Evolutionary conservation across 2,888 invertebrate genomes (phyloP).

Genomic region (Octonoba sinensis): DNA sequence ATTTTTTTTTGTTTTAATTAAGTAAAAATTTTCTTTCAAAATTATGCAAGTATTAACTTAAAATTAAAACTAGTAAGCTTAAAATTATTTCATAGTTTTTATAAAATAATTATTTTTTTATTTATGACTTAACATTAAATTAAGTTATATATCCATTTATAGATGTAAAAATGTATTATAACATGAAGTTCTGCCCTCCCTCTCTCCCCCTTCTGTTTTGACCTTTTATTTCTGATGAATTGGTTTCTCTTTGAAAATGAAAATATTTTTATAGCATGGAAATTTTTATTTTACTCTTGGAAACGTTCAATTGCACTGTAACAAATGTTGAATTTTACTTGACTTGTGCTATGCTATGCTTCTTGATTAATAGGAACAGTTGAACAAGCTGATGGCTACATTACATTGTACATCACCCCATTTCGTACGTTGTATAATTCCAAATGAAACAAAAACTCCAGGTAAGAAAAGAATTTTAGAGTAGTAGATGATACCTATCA

Average conservation of each 20-base stretch:
- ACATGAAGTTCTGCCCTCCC: no score
- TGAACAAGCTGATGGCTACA: constrained; percentile 98
- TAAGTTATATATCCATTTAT: no score
- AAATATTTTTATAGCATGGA: no score
- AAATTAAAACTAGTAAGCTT: no score
- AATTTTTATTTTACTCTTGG: no score
- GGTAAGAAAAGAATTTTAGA: constrained; percentile 56
- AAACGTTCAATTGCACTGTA: background rate
- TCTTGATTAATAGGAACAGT: constrained; percentile 80
- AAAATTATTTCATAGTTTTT: no score
- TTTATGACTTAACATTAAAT: no score
- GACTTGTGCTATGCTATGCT: constrained; percentile 57
- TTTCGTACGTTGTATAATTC: constrained; percentile 99
- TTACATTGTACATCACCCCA: constrained; percentile 97
- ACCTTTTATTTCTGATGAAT: background rate
- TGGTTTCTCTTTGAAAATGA: background rate
- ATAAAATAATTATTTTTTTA: no score
- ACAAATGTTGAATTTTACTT: constrained; percentile 8
- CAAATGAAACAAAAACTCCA: constrained; percentile 79
- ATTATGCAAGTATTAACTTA: no score
- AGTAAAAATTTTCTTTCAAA: no score
- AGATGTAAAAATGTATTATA: no score
- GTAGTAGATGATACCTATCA: constrained; percentile 3
- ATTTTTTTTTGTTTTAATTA: no score
- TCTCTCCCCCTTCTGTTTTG: background rate